Evolutionary conservation across 1,140 invertebrate genomes (phyloP), one percentile per base, ranked within the genome.

Genomic region (Adoxophyes honmai): DNA sequence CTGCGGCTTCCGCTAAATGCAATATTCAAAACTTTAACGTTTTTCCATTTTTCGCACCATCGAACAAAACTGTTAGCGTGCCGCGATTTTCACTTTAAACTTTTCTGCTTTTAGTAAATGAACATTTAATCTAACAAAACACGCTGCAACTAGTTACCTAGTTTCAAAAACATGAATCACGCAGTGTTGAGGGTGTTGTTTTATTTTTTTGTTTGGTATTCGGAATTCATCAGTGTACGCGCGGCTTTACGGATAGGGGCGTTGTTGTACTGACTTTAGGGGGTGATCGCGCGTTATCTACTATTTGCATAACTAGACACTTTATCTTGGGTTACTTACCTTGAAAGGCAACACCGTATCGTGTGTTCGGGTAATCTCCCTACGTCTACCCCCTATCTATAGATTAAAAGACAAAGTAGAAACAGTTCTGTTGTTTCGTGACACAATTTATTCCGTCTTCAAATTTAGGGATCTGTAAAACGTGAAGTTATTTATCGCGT

Each of bases 231-330:
- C 21, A 6, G 21, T 28, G 21, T 28, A 28, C 6, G 2, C 21
- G 16, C 42, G n/a, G 18, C 42, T 14, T 48, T n/a, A 48, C 21
- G 42, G 42, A 33, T 48, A 48, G 28, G 42, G 42, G 42, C 11
- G 42, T 48, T 48, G 42, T 28, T 11, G 42, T 11, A 28, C 42
- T 48, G 42, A 18, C 42, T 48, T 28, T n/a, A 48, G 11, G 42
- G 42, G 18, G 42, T 11, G 42, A 48, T 48, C 16, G 42, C 42
- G n/a, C 16, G 42, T 48, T 48, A 48, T 48, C 42, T 48, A 18
- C 42, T 48, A 48, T 48, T 48, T 48, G 42, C 42, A 48, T 48
- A 48, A 48, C 42, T 48, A 48, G 42, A 48, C 42, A 48, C 42
- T 48, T 48, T 48, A 48, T 48, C 42, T 28, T 33, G 42, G 42